Conservation (phyloP, 2,888 invertebrate genomes). For the Catotricha subobsoleta region DNA sequence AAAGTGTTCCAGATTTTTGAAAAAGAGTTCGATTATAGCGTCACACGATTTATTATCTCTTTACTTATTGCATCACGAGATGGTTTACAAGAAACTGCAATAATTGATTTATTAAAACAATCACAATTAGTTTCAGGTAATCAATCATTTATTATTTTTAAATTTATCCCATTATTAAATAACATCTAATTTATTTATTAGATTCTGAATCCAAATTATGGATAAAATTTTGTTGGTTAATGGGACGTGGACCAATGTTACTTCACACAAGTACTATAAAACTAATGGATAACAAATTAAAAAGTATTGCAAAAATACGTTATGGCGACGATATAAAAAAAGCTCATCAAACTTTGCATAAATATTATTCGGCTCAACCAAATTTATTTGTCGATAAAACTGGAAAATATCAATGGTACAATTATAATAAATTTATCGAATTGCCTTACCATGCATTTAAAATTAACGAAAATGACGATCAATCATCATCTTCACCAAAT, state of each 20-base stretch:
- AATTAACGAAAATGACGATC: too few species aligned
- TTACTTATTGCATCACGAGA: constrained; percentile 55
- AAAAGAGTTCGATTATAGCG: constrained; percentile 43
- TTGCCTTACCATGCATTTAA: constrained; percentile 61
- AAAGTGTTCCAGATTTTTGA: constrained; percentile 50
- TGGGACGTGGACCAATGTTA: constrained; percentile 26
- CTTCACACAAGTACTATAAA: constrained; percentile 23
- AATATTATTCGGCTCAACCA: constrained; percentile 15
- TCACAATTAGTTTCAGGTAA: constrained; percentile 10
- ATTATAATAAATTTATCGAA: constrained; percentile 63
- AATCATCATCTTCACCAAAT: too few species aligned
- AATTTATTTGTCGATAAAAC: constrained; percentile 12
- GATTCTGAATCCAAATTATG: constrained; percentile 18
- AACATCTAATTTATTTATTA: constrained; percentile 3
- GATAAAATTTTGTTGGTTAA: constrained; percentile 30
- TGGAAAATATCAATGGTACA: constrained; percentile 29
- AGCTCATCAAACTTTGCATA: constrained; percentile 11
- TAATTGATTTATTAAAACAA: constrained; percentile 45
- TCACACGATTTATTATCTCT: constrained; percentile 48
- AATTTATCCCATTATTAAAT: neutral
- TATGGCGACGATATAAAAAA: constrained; percentile 15
- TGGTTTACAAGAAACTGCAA: constrained; percentile 67
- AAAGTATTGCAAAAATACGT: constrained; percentile 20
- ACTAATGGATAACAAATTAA: constrained; percentile 25
- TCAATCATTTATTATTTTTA: neutral